Evolutionary conservation across 1,140 invertebrate genomes (phyloP).

Genomic region (Lysiphlebus fabarum): DNA sequence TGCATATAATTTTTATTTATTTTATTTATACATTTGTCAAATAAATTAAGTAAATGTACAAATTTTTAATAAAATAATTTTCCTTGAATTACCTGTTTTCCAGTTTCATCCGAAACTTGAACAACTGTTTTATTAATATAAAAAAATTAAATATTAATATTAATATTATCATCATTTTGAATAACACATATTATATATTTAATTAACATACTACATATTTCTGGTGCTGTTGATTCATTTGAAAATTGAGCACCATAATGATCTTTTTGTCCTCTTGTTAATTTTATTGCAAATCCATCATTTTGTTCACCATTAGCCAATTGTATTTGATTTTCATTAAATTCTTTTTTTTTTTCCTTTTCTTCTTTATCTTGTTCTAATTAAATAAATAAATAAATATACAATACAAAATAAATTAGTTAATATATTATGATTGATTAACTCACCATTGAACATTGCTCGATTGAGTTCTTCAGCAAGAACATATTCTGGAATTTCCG

Average conservation of each 20-base stretch:
- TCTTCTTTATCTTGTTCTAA: slow-evolving; percentile 16
- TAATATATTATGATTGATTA: background rate
- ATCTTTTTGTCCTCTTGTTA: slow-evolving; percentile 68
- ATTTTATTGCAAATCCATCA: slow-evolving; percentile 68
- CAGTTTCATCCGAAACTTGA: slow-evolving; percentile 46
- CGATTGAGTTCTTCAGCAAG: slow-evolving; percentile 52
- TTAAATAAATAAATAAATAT: slow-evolving; percentile 13
- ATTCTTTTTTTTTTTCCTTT: slow-evolving; percentile 28
- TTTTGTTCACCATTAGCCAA: slow-evolving; percentile 37
- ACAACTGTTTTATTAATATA: slow-evolving; percentile 40
- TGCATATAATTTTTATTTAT: background rate
- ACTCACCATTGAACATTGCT: slow-evolving; percentile 42
- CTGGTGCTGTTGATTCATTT: slow-evolving; percentile 40
- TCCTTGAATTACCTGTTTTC: slow-evolving; percentile 33
- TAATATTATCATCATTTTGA: too few species aligned
- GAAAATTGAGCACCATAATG: slow-evolving; percentile 73
- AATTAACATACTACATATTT: slow-evolving; percentile 56
- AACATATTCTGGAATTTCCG: slow-evolving; percentile 68
- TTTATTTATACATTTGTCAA: slow-evolving; percentile 10
- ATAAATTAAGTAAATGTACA: background rate
- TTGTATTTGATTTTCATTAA: slow-evolving; percentile 36
- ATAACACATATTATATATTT: background rate
- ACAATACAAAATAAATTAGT: slow-evolving; percentile 19
- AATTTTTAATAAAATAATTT: slow-evolving; percentile 1
- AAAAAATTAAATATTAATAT: too few species aligned